Percentiles rank a stretch among this genome's conserved stretches.
Evolutionary conservation across 2,797 vertebrate species (phyloP).

Genomic region (Acridotheres tristis): DNA sequence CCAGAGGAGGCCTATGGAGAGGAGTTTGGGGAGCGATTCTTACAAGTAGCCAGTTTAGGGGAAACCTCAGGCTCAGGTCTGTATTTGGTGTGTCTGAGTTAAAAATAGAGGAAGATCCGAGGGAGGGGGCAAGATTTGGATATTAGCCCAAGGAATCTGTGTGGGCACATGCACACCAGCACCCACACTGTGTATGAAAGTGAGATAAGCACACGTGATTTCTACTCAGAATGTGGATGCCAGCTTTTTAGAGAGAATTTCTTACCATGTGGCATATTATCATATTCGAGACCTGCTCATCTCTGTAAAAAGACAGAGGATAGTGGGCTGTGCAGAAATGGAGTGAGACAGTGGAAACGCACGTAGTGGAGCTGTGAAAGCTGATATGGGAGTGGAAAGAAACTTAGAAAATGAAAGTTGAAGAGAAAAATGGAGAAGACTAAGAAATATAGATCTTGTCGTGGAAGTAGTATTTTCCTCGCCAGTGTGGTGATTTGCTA

Average conservation of each 20-base stretch:
- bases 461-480: not conserved
- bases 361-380: slow-evolving; percentile 59
- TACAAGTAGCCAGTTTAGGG: not conserved
- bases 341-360: slow-evolving; percentile 61
- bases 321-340: slow-evolving; percentile 65
- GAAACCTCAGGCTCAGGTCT: slow-evolving; percentile 11
- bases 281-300: slow-evolving; percentile 60
- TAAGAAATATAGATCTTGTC: not conserved
- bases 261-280: slow-evolving; percentile 71
- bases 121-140: slow-evolving; percentile 24
- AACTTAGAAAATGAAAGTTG: slow-evolving; percentile 29
- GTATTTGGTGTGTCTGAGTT: slow-evolving; percentile 31
- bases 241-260: slow-evolving; percentile 58
- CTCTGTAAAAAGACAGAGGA: slow-evolving; percentile 64
- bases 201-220: slow-evolving; percentile 58
- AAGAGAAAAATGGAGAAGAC: not conserved
- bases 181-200: slow-evolving; percentile 52
- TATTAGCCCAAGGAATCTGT: slow-evolving; percentile 50
- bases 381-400: slow-evolving; percentile 6
- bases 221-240: slow-evolving; percentile 53
- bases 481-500: not conserved
- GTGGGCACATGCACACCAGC: slow-evolving; percentile 20
- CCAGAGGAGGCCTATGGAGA: not conserved
- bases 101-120: slow-evolving; percentile 38
- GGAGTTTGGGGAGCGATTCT: not conserved